phyloP scores from a whole-genome alignment of 1,140 invertebrate species.

The Daktulosphaira vitifoliae region DNA sequence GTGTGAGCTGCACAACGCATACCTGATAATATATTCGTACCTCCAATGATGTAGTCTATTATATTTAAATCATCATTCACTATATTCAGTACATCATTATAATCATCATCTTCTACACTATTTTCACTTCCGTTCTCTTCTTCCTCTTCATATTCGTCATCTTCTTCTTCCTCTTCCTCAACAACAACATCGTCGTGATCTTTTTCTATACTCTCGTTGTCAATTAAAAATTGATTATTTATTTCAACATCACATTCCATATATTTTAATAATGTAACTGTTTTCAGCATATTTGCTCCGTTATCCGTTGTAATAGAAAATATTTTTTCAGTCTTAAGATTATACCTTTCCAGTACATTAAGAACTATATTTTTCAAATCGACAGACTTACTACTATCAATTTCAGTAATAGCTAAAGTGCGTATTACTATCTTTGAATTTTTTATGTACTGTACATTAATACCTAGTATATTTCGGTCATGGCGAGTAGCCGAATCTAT shows the following conservation, averaged over 20 bases:
- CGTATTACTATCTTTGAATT: neutral
- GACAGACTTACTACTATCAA: neutral
- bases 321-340: neutral
- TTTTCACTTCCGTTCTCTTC: neutral
- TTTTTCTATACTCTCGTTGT: neutral
- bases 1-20: conserved; percentile 4
- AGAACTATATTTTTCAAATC: neutral
- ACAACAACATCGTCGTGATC: neutral
- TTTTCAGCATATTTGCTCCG: conserved; percentile 16
- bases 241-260: neutral
- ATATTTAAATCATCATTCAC: neutral
- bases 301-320: conserved; percentile 1
- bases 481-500: conserved; percentile 5
- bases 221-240: too few relatives aligned
- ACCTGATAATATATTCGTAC: too few relatives aligned
- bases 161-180: neutral
- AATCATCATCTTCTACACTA: neutral
- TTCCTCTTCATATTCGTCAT: neutral
- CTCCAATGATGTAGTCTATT: too few relatives aligned
- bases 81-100: neutral
- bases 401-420: neutral
- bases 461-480: neutral
- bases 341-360: neutral
- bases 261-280: neutral
- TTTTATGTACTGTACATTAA: neutral